Percentiles rank a stretch among this genome's conserved stretches.
phyloP scores from a whole-genome alignment of 2,113 vertebrate genomes.

The Ploceus nigricollis region DNA sequence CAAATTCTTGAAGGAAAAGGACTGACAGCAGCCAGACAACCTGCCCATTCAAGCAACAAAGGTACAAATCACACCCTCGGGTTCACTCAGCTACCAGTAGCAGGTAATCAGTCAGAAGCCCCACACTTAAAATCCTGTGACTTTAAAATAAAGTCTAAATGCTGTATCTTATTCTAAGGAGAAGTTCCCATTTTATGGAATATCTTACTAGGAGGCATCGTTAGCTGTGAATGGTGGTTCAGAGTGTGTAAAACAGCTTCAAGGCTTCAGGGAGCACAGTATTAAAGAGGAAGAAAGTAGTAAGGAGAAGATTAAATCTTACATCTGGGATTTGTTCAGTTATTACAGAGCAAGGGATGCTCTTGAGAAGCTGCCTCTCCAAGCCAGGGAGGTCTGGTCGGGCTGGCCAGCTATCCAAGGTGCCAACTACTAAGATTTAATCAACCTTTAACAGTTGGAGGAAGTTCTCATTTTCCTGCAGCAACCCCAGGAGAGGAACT shows the following conservation, averaged over 20 bases:
- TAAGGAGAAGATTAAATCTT: not conserved
- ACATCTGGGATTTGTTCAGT: not conserved
- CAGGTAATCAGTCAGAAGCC: not conserved
- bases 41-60: not conserved
- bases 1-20: not conserved
- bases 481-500: not conserved
- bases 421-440: not conserved
- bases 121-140: not conserved
- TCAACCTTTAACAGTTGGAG: not conserved
- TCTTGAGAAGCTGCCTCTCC: not conserved
- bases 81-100: not conserved
- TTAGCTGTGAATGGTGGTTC: not conserved
- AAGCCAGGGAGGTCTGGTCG: not conserved
- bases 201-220: not conserved
- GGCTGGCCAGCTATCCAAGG: not conserved
- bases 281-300: not conserved
- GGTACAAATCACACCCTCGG: not conserved
- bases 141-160: not conserved
- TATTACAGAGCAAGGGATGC: not conserved
- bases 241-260: not conserved
- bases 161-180: not conserved
- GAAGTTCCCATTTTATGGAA: not conserved
- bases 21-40: not conserved
- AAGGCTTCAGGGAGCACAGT: not conserved
- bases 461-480: not conserved